These are phyloP conservation scores for Muricea muricata DNA, from an alignment of 92 coral and sea anemone species.

Conservation along the genomic window DNA sequence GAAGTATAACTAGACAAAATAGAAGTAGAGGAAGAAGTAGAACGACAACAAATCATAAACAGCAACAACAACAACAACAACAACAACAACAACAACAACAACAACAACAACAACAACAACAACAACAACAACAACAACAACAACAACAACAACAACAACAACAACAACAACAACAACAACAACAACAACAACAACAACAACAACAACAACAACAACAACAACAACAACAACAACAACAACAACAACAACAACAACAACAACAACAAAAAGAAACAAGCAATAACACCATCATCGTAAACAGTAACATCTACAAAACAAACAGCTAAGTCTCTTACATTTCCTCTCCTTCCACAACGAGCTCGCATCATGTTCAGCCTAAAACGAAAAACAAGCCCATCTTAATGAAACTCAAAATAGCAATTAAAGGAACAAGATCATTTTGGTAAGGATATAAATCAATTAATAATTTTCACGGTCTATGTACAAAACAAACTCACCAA, in stretches of 20 bases:
- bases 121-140: conserved; percentile 8
- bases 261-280: not conserved
- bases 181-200: not conserved
- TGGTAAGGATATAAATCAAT: not conserved
- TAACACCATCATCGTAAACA: not conserved
- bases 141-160: conserved; percentile 11
- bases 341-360: not conserved
- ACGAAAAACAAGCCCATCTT: not conserved
- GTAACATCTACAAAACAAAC: not conserved
- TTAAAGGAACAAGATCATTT: not conserved
- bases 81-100: conserved; percentile 11
- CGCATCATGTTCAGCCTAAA: not conserved
- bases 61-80: not conserved
- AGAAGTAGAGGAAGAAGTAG: too few species aligned
- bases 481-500: conserved; percentile 41
- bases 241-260: not conserved
- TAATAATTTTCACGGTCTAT: too few species aligned
- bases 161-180: not conserved
- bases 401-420: not conserved
- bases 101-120: conserved; percentile 20
- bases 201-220: not conserved
- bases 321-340: not conserved
- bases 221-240: not conserved
- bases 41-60: too few species aligned
- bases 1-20: too few species aligned